A percentile compares a stretch with the other conserved stretches of the same genome.
These are phyloP conservation scores for Ganaspis sp. DNA, from an alignment of 1,140 invertebrate genomes.

Conservation along the genomic window DNA sequence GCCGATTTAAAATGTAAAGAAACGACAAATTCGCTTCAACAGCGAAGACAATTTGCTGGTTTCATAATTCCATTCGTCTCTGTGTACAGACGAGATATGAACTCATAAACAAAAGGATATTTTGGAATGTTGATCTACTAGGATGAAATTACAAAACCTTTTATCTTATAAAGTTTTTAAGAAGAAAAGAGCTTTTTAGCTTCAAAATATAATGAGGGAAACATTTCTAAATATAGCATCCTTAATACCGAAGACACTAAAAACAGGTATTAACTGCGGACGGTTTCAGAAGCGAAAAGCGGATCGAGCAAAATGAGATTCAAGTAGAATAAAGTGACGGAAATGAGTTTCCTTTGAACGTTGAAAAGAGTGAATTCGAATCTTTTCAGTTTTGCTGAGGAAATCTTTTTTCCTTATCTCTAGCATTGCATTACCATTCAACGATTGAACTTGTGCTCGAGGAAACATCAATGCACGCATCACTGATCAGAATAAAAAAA, in stretches of 20 bases:
- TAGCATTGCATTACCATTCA: constrained; percentile 1
- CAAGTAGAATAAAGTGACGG: constrained; percentile 28
- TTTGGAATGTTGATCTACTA: background rate
- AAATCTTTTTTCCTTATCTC: constrained; percentile 10
- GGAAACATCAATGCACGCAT: constrained; percentile 12
- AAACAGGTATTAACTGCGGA: background rate
- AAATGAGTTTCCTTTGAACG: constrained; percentile 28
- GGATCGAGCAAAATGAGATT: constrained; percentile 23
- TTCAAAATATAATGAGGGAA: constrained; percentile 8
- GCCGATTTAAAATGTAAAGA: too few relatives aligned
- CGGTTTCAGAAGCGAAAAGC: constrained; percentile 10
- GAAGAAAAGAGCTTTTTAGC: background rate
- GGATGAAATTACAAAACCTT: background rate
- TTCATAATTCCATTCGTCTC: background rate
- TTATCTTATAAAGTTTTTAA: background rate
- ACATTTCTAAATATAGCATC: constrained; percentile 1
- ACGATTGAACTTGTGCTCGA: constrained; percentile 11
- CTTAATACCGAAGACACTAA: constrained; percentile 18
- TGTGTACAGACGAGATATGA: background rate
- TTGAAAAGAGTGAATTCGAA: constrained; percentile 5
- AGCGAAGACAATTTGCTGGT: too few relatives aligned
- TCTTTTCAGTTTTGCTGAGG: constrained; percentile 5
- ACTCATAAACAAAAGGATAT: too few relatives aligned
- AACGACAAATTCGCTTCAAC: too few relatives aligned
- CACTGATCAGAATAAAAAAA: constrained; percentile 4